phyloP scores from a whole-genome alignment of 2,888 invertebrate species.

The Melieria crassipennis region DNA sequence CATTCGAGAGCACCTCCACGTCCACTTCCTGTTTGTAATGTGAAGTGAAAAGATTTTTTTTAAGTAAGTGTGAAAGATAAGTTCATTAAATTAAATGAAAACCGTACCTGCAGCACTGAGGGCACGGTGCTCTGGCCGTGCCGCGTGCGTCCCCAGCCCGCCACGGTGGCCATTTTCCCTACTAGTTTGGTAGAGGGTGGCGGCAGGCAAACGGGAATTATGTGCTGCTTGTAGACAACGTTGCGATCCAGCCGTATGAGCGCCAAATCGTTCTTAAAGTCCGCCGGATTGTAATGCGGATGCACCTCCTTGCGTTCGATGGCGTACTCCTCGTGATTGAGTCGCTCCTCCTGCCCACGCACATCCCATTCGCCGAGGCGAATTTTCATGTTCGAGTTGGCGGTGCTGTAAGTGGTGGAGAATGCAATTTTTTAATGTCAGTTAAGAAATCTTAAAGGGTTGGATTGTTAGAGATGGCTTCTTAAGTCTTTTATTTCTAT shows the following conservation, averaged over 20 bases:
- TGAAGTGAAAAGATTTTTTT: background rate
- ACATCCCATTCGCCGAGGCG: slow-evolving; percentile 95
- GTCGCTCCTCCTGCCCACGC: slow-evolving; percentile 81
- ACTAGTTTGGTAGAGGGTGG: slow-evolving; percentile 79
- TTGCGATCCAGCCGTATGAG: slow-evolving; percentile 81
- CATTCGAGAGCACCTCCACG: slow-evolving; percentile 88
- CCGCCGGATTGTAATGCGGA: slow-evolving; percentile 88
- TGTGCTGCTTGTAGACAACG: slow-evolving; percentile 90
- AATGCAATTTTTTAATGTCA: background rate
- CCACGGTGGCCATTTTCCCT: slow-evolving; percentile 90
- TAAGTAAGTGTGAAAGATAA: background rate
- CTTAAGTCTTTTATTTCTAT: too few relatives aligned
- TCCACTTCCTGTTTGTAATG: slow-evolving; percentile 74
- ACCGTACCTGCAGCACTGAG: slow-evolving; percentile 75
- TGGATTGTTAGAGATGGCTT: too few relatives aligned
- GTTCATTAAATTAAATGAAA: background rate
- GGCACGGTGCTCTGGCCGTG: slow-evolving; percentile 91
- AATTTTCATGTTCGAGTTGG: slow-evolving; percentile 87
- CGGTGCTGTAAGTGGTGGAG: slow-evolving; percentile 72
- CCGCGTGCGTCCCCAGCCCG: slow-evolving; percentile 91
- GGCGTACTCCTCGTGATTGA: slow-evolving; percentile 86
- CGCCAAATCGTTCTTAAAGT: slow-evolving; percentile 91
- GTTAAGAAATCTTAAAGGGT: too few relatives aligned
- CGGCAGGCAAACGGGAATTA: slow-evolving; percentile 91
- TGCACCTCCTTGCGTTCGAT: slow-evolving; percentile 92